A percentile compares a stretch with the other conserved stretches of the same genome.
Evolutionary conservation across 2,797 vertebrate species (phyloP).

Genomic region (Ctenochaetus hawaiiensis): DNA sequence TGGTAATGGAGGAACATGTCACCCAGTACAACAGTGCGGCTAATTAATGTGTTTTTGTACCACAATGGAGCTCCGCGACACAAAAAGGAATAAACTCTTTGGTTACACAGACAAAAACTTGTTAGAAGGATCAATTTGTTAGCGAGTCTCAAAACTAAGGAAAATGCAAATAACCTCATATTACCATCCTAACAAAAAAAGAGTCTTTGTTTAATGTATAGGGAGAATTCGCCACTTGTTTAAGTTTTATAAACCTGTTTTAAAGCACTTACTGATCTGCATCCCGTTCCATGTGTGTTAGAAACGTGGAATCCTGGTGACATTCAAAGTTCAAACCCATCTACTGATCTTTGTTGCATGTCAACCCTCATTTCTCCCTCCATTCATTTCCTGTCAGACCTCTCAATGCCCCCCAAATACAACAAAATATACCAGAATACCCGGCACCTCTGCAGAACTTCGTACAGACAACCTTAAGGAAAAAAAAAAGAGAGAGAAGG

Average conservation of each 20-base stretch:
- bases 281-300: no score
- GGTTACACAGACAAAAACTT: neutral
- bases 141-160: neutral
- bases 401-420: neutral
- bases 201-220: no score
- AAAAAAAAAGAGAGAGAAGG: neutral
- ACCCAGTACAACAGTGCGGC: neutral
- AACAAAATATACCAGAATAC: neutral
- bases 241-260: no score
- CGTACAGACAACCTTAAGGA: neutral
- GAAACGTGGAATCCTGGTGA: neutral
- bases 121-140: neutral
- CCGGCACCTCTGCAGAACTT: neutral
- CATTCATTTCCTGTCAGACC: conserved; percentile 5
- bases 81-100: no score
- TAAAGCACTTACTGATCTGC: no score
- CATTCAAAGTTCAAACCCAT: conserved; percentile 21
- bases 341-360: conserved; percentile 26
- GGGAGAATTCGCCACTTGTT: no score
- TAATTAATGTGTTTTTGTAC: neutral
- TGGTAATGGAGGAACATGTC: neutral
- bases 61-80: no score
- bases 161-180: no score
- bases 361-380: neutral
- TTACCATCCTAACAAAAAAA: no score